A percentile compares a stretch with the other conserved stretches of the same genome.
Conservation (phyloP, 2,797 vertebrate species). For the Coracias cyanogaster region DNA sequence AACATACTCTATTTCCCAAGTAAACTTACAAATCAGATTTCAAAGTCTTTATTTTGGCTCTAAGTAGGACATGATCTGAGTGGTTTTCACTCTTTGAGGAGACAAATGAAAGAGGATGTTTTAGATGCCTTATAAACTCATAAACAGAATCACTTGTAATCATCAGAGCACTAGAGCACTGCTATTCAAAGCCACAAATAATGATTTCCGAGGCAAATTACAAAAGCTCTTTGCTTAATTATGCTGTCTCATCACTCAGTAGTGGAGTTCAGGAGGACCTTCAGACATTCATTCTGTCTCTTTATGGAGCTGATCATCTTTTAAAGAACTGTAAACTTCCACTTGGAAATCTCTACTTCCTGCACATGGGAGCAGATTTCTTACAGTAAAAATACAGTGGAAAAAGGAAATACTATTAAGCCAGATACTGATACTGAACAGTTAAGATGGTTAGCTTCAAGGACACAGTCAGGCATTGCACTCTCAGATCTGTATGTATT, state of each 20-base stretch:
- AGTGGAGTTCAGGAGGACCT: neutral
- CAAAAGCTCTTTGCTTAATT: conserved; percentile 29
- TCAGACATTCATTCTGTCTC: neutral
- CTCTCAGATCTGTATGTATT: neutral
- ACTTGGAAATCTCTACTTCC: neutral
- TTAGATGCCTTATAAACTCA: neutral
- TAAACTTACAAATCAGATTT: neutral
- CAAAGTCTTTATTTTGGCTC: neutral
- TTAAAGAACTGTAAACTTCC: neutral
- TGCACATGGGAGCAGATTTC: neutral
- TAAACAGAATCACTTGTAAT: neutral
- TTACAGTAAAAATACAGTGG: neutral
- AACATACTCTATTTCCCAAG: neutral
- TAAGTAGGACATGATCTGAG: neutral
- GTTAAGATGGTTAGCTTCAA: neutral
- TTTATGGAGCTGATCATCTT: neutral
- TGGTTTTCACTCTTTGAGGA: neutral
- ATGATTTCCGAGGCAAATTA: neutral
- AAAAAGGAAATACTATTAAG: neutral
- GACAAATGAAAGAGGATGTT: neutral
- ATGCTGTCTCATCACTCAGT: neutral
- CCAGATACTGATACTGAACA: neutral
- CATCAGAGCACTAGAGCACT: neutral
- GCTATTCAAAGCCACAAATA: conserved; percentile 1
- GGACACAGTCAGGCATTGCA: neutral